A percentile compares a stretch with the other conserved stretches of the same genome.
phyloP scores from a whole-genome alignment of 2,797 vertebrate genomes.

The Mormyrops attenuatus region DNA sequence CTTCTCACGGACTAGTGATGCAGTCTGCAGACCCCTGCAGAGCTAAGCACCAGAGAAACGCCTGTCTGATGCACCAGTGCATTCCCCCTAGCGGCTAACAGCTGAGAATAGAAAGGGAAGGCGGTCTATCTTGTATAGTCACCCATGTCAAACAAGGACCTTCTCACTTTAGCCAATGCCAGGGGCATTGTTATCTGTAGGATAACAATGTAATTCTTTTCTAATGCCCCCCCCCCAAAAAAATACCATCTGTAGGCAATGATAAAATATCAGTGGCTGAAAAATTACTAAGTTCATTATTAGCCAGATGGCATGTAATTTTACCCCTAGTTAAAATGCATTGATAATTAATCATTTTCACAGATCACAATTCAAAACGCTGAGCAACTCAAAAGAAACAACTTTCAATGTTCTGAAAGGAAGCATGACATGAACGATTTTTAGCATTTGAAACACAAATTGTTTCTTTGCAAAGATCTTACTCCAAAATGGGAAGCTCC shows the following conservation, averaged over 20 bases:
- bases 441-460: background rate
- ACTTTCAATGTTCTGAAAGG: background rate
- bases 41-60: background rate
- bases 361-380: background rate
- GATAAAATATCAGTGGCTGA: background rate
- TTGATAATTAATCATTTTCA: background rate
- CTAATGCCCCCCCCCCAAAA: background rate
- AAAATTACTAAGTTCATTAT: constrained; percentile 13
- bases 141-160: too few relatives aligned
- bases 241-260: constrained; percentile 17
- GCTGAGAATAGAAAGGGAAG: background rate
- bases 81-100: background rate
- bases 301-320: background rate
- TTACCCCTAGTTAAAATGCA: background rate
- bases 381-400: background rate
- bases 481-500: background rate
- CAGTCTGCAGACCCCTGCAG: background rate
- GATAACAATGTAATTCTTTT: background rate
- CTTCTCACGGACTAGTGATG: background rate
- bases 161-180: background rate
- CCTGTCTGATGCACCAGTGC: background rate
- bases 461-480: background rate
- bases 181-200: background rate
- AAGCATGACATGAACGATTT: background rate
- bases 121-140: background rate